phyloP scores from a whole-genome alignment of 1,140 invertebrate species.

The Anagrus nilaparvatae region DNA sequence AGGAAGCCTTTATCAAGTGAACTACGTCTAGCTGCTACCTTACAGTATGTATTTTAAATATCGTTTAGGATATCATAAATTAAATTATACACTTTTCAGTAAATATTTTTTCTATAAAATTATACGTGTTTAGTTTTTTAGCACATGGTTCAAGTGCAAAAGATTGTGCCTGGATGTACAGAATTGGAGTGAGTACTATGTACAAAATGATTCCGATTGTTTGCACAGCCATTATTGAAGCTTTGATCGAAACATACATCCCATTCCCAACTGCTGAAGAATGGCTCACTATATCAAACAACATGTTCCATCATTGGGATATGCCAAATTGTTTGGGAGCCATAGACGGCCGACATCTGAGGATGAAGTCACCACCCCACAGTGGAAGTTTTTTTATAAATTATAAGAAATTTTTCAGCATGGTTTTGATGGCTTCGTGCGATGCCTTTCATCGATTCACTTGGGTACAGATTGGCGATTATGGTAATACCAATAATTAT shows the following conservation, averaged over 20 bases:
- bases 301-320: slow-evolving; percentile 26
- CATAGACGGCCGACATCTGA: slow-evolving; percentile 32
- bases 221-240: neutral
- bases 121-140: neutral
- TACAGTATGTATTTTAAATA: slow-evolving; percentile 6
- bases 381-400: slow-evolving; percentile 36
- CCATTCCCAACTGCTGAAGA: neutral
- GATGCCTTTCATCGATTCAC: slow-evolving; percentile 34
- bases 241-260: neutral
- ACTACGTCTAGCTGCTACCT: neutral
- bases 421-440: slow-evolving; percentile 32
- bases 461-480: slow-evolving; percentile 30
- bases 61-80: neutral
- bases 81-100: neutral
- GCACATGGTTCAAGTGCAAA: neutral
- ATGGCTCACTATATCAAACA: slow-evolving; percentile 21
- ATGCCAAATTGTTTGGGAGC: slow-evolving; percentile 32
- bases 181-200: neutral
- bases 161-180: neutral
- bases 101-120: neutral
- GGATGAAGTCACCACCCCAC: slow-evolving; percentile 24
- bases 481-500: slow-evolving; percentile 20
- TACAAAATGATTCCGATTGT: neutral
- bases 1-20: neutral
- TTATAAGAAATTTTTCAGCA: slow-evolving; percentile 37